These are phyloP conservation scores for Mastomys natalensis DNA, from an alignment of 2,113 vertebrate genomes.

Conservation along the genomic window DNA sequence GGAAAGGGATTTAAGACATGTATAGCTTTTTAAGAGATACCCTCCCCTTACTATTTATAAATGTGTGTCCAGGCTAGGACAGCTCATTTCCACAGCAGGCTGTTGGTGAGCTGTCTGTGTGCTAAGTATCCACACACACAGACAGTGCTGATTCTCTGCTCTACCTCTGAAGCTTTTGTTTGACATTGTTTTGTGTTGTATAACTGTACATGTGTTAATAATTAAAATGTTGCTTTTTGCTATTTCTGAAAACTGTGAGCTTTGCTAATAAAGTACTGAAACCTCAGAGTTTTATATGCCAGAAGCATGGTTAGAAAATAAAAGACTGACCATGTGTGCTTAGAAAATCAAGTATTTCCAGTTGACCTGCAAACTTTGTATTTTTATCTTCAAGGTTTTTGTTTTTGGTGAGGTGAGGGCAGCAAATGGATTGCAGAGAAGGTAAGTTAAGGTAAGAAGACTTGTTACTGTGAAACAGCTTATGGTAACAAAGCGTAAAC, in stretches of 20 bases:
- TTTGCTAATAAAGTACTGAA: constrained; percentile 74
- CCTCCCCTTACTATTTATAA: neutral
- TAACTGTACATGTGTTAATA: constrained; percentile 84
- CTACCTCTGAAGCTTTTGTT: constrained; percentile 75
- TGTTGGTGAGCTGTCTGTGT: neutral
- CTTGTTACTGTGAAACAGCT: constrained; percentile 37
- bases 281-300: neutral
- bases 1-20: neutral
- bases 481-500: constrained; percentile 53
- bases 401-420: constrained; percentile 1
- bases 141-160: constrained; percentile 50
- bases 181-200: constrained; percentile 79
- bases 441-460: constrained; percentile 2
- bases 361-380: neutral
- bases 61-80: neutral
- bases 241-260: constrained; percentile 49
- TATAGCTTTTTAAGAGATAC: neutral
- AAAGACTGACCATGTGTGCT: neutral
- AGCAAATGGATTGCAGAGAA: neutral
- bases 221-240: constrained; percentile 63
- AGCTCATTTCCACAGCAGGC: neutral
- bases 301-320: constrained; percentile 39
- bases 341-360: constrained; percentile 27
- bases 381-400: neutral
- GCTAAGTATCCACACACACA: neutral